Conservation (phyloP, 2,888 invertebrate species). For the Oscheius sp. region DNA sequence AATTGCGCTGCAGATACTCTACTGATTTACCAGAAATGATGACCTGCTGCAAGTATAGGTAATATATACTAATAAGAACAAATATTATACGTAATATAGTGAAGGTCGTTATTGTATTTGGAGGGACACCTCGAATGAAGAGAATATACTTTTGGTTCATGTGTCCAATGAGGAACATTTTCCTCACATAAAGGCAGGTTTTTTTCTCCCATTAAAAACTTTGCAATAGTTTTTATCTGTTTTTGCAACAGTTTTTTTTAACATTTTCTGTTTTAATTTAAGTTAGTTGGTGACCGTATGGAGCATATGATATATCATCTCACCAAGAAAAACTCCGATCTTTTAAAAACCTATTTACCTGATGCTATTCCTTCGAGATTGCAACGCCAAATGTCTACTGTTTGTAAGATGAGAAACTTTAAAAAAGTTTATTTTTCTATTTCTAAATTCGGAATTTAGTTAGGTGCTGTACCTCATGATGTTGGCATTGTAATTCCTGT, state of each 20-base stretch:
- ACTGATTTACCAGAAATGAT: constrained; percentile 95
- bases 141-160: constrained; percentile 82
- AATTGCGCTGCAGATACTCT: constrained; percentile 71
- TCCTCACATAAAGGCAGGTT: constrained; percentile 78
- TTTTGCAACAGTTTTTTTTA: no score
- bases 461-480: constrained; percentile 82
- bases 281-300: constrained; percentile 35
- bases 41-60: constrained; percentile 72
- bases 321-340: constrained; percentile 5
- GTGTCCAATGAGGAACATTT: constrained; percentile 79
- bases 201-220: no score
- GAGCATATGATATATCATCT: constrained; percentile 37
- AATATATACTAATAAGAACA: no score
- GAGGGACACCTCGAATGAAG: constrained; percentile 81
- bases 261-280: constrained; percentile 45
- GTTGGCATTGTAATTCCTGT: constrained; percentile 87
- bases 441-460: constrained; percentile 62
- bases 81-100: no score
- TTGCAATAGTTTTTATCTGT: no score
- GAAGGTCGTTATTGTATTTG: no score
- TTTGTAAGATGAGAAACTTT: no score
- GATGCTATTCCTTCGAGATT: no score
- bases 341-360: no score
- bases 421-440: no score
- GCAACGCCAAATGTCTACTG: no score